Conservation (phyloP, 2,113 vertebrate genomes). For the Bubo scandiacus region DNA sequence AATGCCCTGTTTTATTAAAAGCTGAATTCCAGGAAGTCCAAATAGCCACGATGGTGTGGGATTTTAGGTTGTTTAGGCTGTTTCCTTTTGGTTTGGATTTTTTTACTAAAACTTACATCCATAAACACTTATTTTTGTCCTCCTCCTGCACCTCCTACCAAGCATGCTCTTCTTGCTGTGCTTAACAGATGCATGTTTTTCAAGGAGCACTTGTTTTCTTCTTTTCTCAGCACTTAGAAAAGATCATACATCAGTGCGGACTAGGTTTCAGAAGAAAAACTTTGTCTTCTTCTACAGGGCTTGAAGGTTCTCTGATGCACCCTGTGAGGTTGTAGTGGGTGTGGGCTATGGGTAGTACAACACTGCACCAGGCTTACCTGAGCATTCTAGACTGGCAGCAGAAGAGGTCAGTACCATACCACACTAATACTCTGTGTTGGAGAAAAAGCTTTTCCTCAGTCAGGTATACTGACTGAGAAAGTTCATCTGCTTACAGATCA, state of each 20-base stretch:
- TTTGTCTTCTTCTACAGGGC: not conserved
- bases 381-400: not conserved
- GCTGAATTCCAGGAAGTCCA: not conserved
- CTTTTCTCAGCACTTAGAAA: not conserved
- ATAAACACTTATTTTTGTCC: not conserved
- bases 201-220: not conserved
- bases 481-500: not conserved
- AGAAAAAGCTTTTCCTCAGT: not conserved
- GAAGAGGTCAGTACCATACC: not conserved
- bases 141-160: not conserved
- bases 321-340: too few species aligned
- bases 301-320: not conserved
- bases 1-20: not conserved
- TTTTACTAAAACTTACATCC: not conserved
- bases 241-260: not conserved
- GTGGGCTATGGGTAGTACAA: not conserved
- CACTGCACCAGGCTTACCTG: not conserved
- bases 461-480: not conserved
- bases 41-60: not conserved
- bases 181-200: fast-evolving
- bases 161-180: not conserved
- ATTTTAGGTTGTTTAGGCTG: not conserved
- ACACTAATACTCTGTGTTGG: not conserved
- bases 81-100: fast-evolving
- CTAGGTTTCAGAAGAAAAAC: not conserved